Base-by-base conservation (phyloP, 2,888 invertebrate genomes). In the Dromius quadrimaculatus region DNA sequence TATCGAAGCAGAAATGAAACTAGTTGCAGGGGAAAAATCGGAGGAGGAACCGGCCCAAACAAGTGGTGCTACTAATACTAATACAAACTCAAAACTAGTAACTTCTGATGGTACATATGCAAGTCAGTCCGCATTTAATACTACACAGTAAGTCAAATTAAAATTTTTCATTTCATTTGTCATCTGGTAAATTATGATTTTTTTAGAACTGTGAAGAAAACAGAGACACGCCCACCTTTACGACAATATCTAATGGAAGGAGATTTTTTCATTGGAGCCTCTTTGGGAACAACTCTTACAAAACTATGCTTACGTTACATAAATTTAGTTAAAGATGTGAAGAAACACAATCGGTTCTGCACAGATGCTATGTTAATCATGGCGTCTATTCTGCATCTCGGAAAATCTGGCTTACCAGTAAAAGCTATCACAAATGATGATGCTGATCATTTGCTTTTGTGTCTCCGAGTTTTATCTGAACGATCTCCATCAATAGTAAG, bases 91-190 rank as follows among this genome's bases (percentile, higher is more conserved):
- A 28, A 92, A 90, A 76, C 84, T 95, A 71, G 97, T 99, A 41
- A 99, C 99, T 47, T 98, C 98, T 32, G 99, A 99, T 85, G 99
- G 99, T 15, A 98, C 98, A 0, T 99, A 99, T 83, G 99, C 98
- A 20, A 93, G 97, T 2, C 98, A 99, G 84, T 97, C 97, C 74
- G 98, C 97, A 41, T 97, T 98, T 83, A 97, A 94, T 79, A 85
- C 94, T 75, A 87, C 90, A 19, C 86, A 88, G 89, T 91, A 81
- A 86, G 90, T 86, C 8, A 3, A n/a, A 23, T n/a, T 15, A 57
- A 20, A 47, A 47, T 3, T 22, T 50, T 54, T 54, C 32, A 54
- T 41, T 41, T 32, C 32, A 5, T 32, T 32, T 4, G 3, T 5
- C n/a, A n/a, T 4, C 20, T 2, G 38, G 17, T 5, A 36, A 9